Evolutionary conservation across 2,888 invertebrate genomes (phyloP), one percentile per base, ranked within the genome.

Genomic region (Eupeodes luniger): DNA sequence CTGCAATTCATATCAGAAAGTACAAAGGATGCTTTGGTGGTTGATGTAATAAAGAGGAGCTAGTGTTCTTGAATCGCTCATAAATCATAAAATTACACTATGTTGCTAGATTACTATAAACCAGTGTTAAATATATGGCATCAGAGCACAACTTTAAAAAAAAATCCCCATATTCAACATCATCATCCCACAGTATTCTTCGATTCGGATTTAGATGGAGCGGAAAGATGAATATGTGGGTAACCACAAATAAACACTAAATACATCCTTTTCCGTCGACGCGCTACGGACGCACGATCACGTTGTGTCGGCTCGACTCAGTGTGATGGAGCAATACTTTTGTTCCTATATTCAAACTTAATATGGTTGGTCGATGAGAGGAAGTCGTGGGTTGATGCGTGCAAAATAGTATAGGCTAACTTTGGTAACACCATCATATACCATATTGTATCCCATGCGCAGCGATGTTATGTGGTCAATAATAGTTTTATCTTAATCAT

Each of bases 341-440:
- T 7, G 55, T 10, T 19, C 3, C 14, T 19, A 1, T 59, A 36
- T 59, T 59, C 34, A 34, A 4, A 12, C 47, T 14, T n/a, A 14
- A 11, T 62, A 36, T 51, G 14, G 6, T 40, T 74, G 47, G 53
- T 34, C 64, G 77, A 61, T 57, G 72, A 64, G 85, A 88, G 88
- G 85, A 88, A 88, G 81, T 88, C 88, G 88, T 88, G 88, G 88
- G 88, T 81, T 70, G 86, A 72, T 80, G 76, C 76, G 83, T 84
- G 84, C 70, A 76, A 83, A 83, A 80, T 61, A 59, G 57, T 51
- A 40, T 9, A 40, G 27, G 14, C 16, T 51, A 53, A 47, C 16
- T 61, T 66, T 51, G 55, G 27, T 57, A 27, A 27, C n/a, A 59
- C 44, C 16, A 66, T 36, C 16, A 66, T 36, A 12, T 53, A 61